Percentiles rank a stretch among this genome's conserved stretches.
phyloP scores from a whole-genome alignment of 2,113 vertebrate species.

The Limanda limanda region DNA sequence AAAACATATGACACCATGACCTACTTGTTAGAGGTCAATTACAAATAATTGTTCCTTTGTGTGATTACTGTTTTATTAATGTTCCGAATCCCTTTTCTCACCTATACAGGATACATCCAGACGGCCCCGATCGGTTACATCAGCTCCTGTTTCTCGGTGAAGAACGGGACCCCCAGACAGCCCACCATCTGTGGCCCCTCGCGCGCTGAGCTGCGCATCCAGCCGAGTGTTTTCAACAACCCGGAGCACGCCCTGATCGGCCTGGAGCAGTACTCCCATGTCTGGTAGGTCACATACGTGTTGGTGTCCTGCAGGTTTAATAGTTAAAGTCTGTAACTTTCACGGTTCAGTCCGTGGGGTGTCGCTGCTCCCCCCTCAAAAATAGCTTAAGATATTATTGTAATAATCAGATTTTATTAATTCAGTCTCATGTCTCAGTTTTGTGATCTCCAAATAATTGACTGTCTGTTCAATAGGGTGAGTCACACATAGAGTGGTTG shows the following conservation, averaged over 20 bases:
- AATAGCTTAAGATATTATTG: neutral
- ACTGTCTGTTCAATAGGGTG: too few species aligned
- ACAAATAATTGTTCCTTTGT: too few species aligned
- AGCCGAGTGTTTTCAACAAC: conserved; percentile 88
- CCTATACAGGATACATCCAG: conserved; percentile 82
- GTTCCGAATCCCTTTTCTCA: neutral
- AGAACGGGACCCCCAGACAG: conserved; percentile 91
- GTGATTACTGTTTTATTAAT: neutral
- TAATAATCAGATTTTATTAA: neutral
- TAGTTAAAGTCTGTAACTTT: too few species aligned
- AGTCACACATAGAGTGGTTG: too few species aligned
- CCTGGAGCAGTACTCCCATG: conserved; percentile 89
- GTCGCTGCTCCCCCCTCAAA: too few species aligned
- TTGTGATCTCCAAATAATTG: too few species aligned
- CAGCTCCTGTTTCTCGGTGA: conserved; percentile 87
- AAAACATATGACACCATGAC: too few species aligned
- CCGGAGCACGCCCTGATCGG: conserved; percentile 88
- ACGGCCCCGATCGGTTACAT: conserved; percentile 89
- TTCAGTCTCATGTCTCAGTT: too few species aligned
- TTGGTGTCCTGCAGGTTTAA: neutral
- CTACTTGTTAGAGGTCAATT: too few species aligned
- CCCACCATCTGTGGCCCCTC: conserved; percentile 86
- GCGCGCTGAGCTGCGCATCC: conserved; percentile 84
- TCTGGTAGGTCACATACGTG: conserved; percentile 83
- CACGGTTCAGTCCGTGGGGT: too few species aligned